Percentiles rank a stretch among this genome's conserved stretches.
Conservation (phyloP, 2,113 vertebrate genomes). For the Cyphomyrus plagiostoma region DNA sequence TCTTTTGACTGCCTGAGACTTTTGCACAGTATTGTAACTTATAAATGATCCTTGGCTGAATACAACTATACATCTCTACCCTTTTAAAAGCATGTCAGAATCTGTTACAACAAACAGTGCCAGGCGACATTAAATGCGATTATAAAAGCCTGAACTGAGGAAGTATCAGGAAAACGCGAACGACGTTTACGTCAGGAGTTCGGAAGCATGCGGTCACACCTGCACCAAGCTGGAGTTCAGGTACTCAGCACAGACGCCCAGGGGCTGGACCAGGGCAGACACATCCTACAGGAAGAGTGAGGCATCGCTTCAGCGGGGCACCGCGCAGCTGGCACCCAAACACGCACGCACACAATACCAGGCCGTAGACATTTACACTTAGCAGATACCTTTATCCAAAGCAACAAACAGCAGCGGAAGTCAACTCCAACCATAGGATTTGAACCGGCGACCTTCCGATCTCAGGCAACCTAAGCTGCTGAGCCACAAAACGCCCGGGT, state of each 20-base stretch:
- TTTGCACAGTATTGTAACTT: neutral
- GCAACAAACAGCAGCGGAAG: neutral
- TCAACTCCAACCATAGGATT: neutral
- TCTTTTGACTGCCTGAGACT: too few relatives aligned
- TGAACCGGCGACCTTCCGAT: too few relatives aligned
- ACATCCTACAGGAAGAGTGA: conserved; percentile 66
- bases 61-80: neutral
- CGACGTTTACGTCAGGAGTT: neutral
- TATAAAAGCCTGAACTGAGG: neutral
- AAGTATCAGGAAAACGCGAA: neutral
- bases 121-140: neutral
- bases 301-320: neutral
- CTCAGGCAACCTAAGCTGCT: too few relatives aligned
- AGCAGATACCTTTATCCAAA: neutral
- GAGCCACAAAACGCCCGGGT: neutral
- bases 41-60: neutral
- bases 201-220: conserved; percentile 57
- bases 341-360: neutral
- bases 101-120: neutral
- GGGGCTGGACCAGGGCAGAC: conserved; percentile 87
- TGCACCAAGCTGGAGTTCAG: conserved; percentile 90
- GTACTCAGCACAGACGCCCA: conserved; percentile 93
- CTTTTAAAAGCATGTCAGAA: neutral
- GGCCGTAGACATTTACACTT: neutral
- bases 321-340: neutral